These are phyloP conservation scores for Ornithorhynchus anatinus DNA, from an alignment of 2,113 vertebrate species.

Conservation along the genomic window DNA sequence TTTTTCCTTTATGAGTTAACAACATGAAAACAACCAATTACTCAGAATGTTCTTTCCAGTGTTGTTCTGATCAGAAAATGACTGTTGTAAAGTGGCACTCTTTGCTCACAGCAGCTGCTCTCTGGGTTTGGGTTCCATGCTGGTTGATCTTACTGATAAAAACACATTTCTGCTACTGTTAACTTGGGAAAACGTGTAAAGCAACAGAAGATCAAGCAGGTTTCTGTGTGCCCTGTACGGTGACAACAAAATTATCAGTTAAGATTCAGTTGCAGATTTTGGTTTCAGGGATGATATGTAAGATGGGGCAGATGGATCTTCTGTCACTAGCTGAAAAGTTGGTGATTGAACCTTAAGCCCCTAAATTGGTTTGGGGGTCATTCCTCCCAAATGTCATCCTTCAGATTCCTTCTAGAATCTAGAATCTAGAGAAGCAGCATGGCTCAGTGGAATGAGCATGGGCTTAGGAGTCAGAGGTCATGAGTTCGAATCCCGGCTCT, in stretches of 20 bases:
- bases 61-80: neutral
- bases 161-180: neutral
- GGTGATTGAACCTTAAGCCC: no score
- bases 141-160: neutral
- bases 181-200: neutral
- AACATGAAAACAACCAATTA: neutral
- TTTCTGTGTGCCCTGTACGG: neutral
- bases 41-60: neutral
- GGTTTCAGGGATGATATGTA: neutral
- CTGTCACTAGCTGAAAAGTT: no score
- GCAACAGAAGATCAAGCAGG: neutral
- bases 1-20: neutral
- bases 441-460: no score
- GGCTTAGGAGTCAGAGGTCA: no score
- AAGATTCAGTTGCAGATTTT: neutral
- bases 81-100: neutral
- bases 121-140: neutral
- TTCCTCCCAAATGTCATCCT: no score
- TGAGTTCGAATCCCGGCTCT: no score
- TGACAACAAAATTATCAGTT: neutral
- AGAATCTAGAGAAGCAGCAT: no score
- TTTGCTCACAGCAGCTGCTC: neutral
- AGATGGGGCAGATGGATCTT: no score
- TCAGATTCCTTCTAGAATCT: no score
- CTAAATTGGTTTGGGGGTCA: no score